A percentile compares a stretch with the other conserved stretches of the same genome.
Conservation (phyloP, 1,140 invertebrate genomes). For the Atta texana region DNA sequence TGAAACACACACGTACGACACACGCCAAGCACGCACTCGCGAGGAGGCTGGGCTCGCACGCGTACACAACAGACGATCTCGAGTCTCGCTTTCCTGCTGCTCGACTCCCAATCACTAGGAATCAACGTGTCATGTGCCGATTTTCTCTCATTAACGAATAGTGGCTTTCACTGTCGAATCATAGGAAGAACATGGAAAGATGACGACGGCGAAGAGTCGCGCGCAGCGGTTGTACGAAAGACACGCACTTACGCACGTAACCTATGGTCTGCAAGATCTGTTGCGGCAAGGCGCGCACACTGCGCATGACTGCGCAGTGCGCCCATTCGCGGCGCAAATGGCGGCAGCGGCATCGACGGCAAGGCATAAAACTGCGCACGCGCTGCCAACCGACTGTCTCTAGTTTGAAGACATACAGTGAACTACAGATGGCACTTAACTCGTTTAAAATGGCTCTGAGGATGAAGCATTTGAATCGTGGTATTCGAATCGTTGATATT, state of each 20-base stretch:
- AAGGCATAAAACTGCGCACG: neutral
- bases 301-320: slow-evolving; percentile 10
- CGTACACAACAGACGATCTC: slow-evolving; percentile 18
- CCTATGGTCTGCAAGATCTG: slow-evolving; percentile 21
- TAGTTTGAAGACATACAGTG: no score
- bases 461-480: no score
- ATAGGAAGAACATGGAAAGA: slow-evolving; percentile 33
- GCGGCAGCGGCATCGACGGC: no score
- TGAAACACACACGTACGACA: slow-evolving; percentile 24
- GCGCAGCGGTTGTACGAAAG: neutral
- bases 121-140: slow-evolving; percentile 63
- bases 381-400: no score
- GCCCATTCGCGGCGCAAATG: slow-evolving; percentile 16
- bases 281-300: slow-evolving; percentile 22
- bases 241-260: slow-evolving; percentile 44
- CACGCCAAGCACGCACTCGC: slow-evolving; percentile 16
- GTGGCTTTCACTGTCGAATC: slow-evolving; percentile 35
- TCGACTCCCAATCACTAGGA: slow-evolving; percentile 8
- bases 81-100: slow-evolving; percentile 34
- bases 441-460: no score
- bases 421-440: no score
- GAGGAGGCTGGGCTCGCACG: slow-evolving; percentile 64
- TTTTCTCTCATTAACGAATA: slow-evolving; percentile 37
- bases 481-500: no score
- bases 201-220: neutral